Evolutionary conservation across 2,113 vertebrate species (phyloP).

Genomic region (Sylvilagus bachmani): DNA sequence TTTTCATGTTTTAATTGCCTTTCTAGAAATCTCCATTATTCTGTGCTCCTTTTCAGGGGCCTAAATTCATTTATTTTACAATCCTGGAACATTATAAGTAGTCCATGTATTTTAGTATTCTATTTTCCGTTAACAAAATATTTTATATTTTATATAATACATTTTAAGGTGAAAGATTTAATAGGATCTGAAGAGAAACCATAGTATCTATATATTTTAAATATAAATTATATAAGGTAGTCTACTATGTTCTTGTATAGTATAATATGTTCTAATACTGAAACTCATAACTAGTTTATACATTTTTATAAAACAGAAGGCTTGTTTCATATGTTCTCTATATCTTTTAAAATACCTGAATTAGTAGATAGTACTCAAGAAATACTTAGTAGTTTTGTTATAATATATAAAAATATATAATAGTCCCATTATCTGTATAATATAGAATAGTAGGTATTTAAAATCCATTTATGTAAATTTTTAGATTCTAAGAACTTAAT

Average conservation of each 20-base stretch:
- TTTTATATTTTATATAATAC: neutral
- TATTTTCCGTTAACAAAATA: constrained; percentile 20
- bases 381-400: neutral
- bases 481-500: neutral
- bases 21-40: neutral
- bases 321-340: neutral
- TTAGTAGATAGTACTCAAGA: neutral
- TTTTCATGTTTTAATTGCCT: constrained; percentile 1
- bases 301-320: neutral
- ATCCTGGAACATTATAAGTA: neutral
- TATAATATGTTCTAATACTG: neutral
- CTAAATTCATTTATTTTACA: neutral
- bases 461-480: constrained; percentile 37
- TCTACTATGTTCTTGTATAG: neutral
- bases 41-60: neutral
- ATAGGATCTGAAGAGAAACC: no score
- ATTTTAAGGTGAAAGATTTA: neutral
- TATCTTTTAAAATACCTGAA: neutral
- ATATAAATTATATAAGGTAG: neutral
- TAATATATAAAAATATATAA: constrained; percentile 10
- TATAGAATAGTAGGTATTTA: neutral
- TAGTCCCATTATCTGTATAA: neutral
- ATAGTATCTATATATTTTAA: neutral
- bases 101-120: neutral
- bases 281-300: neutral